A percentile compares a stretch with the other conserved stretches of the same genome.
These are phyloP conservation scores for Noctua comes DNA, from an alignment of 2,888 invertebrate genomes.

Conservation along the genomic window DNA sequence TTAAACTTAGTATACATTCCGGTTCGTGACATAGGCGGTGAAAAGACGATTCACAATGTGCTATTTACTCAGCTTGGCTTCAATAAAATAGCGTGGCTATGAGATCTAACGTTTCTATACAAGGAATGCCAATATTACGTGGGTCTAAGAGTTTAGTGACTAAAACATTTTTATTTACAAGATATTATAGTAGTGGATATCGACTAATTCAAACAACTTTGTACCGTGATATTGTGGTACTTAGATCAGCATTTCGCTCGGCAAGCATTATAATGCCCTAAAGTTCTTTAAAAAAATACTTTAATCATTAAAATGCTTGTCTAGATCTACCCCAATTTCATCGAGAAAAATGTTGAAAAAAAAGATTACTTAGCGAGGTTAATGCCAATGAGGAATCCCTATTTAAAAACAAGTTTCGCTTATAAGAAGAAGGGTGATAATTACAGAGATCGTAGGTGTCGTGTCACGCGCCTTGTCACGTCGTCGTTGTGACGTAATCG, in stretches of 20 bases:
- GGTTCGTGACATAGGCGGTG: slow-evolving; percentile 62
- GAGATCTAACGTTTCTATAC: slow-evolving; percentile 63
- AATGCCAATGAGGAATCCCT: slow-evolving; percentile 49
- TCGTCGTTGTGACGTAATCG: slow-evolving; percentile 38
- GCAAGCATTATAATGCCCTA: slow-evolving; percentile 46
- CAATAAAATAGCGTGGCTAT: slow-evolving; percentile 52
- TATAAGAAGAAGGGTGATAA: slow-evolving; percentile 64
- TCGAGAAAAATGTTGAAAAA: slow-evolving; percentile 38
- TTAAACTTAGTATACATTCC: slow-evolving; percentile 46
- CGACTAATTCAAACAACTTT: slow-evolving; percentile 60
- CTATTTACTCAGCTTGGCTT: slow-evolving; percentile 56
- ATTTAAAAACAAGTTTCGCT: slow-evolving; percentile 65
- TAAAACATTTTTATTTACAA: slow-evolving; percentile 70
- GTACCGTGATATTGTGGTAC: slow-evolving; percentile 55
- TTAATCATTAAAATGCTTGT: slow-evolving; percentile 51
- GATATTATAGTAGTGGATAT: slow-evolving; percentile 49
- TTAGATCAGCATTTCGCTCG: slow-evolving; percentile 40
- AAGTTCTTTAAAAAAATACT: slow-evolving; percentile 22
- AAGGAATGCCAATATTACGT: slow-evolving; percentile 67
- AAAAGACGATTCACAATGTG: slow-evolving; percentile 45
- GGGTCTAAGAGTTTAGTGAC: slow-evolving; percentile 61
- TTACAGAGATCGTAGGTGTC: slow-evolving; percentile 60
- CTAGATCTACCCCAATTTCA: slow-evolving; percentile 11
- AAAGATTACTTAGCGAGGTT: slow-evolving; percentile 55
- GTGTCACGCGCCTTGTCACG: slow-evolving; percentile 59